phyloP scores from a whole-genome alignment of 2,888 invertebrate species.

The Schizaphis graminum region DNA sequence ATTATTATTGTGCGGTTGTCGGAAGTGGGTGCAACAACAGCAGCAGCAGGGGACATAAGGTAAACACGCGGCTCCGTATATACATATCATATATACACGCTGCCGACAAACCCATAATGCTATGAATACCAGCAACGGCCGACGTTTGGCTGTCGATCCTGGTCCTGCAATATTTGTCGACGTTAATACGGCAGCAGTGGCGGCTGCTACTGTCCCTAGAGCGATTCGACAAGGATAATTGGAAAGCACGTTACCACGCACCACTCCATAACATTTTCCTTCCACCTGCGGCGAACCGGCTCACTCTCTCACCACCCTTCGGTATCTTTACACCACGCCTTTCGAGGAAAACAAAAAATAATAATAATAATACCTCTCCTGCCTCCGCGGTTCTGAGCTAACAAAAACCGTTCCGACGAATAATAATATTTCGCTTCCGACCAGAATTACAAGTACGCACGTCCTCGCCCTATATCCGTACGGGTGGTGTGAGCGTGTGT shows the following conservation, averaged over 20 bases:
- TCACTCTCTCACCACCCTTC: neutral
- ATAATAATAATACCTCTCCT: conserved; percentile 26
- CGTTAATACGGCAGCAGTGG: conserved; percentile 41
- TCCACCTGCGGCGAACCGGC: conserved; percentile 38
- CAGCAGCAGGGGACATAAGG: conserved; percentile 10
- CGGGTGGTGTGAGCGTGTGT: neutral
- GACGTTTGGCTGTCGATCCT: conserved; percentile 59
- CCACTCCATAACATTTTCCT: conserved; percentile 44
- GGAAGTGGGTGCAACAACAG: neutral
- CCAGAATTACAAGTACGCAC: conserved; percentile 62
- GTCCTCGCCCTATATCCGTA: neutral
- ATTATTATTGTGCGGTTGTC: conserved; percentile 34
- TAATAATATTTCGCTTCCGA: conserved; percentile 62
- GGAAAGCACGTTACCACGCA: conserved; percentile 56
- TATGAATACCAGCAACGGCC: neutral
- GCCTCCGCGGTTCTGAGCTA: neutral
- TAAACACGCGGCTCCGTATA: conserved; percentile 13
- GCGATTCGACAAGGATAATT: conserved; percentile 60
- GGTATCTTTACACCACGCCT: neutral
- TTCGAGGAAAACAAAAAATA: neutral
- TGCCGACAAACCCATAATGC: neutral
- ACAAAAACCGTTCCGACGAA: conserved; percentile 60
- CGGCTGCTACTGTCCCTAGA: conserved; percentile 33
- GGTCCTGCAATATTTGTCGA: conserved; percentile 57
- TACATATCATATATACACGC: neutral